phyloP scores from a whole-genome alignment of 2,888 invertebrate species.

The Amaurobius ferox region DNA sequence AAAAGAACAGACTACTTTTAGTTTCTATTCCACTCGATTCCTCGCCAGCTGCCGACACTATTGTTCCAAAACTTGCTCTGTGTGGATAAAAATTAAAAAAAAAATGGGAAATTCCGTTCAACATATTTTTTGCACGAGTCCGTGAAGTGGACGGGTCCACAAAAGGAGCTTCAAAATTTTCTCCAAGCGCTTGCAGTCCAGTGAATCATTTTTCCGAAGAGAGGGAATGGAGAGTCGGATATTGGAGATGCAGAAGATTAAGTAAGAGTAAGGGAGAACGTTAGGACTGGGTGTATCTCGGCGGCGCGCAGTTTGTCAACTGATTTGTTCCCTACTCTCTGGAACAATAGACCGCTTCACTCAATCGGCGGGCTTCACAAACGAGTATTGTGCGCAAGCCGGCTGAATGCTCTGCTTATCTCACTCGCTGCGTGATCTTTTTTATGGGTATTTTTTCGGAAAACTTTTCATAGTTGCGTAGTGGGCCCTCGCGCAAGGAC shows the following conservation, averaged over 20 bases:
- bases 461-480: slow-evolving; percentile 40
- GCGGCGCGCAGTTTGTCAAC: slow-evolving; percentile 3
- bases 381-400: slow-evolving; percentile 35
- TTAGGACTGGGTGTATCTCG: not conserved
- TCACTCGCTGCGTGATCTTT: slow-evolving; percentile 2
- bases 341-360: slow-evolving; percentile 50
- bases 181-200: no score
- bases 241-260: not conserved
- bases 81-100: no score
- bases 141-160: no score
- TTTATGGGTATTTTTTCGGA: slow-evolving; percentile 8
- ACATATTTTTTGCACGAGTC: no score
- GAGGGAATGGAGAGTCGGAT: not conserved
- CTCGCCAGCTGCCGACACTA: not conserved
- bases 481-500: slow-evolving; percentile 45
- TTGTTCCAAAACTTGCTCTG: not conserved
- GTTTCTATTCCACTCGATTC: not conserved
- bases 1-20: no score
- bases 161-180: no score
- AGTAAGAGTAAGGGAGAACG: not conserved
- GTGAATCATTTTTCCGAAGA: not conserved
- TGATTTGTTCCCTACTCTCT: not conserved
- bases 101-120: no score
- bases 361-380: slow-evolving; percentile 32
- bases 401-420: slow-evolving; percentile 62